Conservation (phyloP, 2,888 invertebrate genomes). For the Balanococcus diminutus region DNA sequence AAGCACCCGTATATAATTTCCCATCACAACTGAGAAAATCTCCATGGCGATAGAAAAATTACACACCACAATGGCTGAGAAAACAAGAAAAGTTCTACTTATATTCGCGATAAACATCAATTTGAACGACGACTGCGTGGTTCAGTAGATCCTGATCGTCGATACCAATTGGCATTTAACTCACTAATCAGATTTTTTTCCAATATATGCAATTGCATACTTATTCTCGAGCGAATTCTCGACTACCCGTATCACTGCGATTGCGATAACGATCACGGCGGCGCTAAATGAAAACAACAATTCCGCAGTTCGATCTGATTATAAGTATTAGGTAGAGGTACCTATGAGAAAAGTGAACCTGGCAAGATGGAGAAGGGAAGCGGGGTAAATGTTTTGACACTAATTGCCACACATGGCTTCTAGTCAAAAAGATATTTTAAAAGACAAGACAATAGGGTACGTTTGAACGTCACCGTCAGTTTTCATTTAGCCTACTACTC, state of each 20-base stretch:
- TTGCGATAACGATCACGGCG: not conserved
- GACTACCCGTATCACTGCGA: not conserved
- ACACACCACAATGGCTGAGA: too few species aligned
- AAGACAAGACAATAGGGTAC: slow-evolving; percentile 11
- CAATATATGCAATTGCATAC: not conserved
- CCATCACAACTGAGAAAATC: too few species aligned
- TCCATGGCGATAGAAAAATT: too few species aligned
- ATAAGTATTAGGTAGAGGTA: too few species aligned
- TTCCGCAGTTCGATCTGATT: not conserved
- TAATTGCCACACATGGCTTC: slow-evolving; percentile 10
- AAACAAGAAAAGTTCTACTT: too few species aligned
- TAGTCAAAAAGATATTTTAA: not conserved
- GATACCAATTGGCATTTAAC: not conserved
- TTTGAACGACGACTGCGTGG: not conserved
- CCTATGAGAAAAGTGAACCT: not conserved
- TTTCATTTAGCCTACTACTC: not conserved
- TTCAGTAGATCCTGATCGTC: not conserved
- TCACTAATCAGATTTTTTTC: not conserved
- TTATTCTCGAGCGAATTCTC: not conserved
- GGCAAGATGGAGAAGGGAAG: not conserved
- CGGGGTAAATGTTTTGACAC: not conserved
- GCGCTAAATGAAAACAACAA: not conserved
- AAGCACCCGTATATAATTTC: too few species aligned
- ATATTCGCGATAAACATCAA: not conserved
- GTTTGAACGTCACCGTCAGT: not conserved